phyloP scores from a whole-genome alignment of 1,140 invertebrate genomes.

The Hypsibius dujardini region DNA sequence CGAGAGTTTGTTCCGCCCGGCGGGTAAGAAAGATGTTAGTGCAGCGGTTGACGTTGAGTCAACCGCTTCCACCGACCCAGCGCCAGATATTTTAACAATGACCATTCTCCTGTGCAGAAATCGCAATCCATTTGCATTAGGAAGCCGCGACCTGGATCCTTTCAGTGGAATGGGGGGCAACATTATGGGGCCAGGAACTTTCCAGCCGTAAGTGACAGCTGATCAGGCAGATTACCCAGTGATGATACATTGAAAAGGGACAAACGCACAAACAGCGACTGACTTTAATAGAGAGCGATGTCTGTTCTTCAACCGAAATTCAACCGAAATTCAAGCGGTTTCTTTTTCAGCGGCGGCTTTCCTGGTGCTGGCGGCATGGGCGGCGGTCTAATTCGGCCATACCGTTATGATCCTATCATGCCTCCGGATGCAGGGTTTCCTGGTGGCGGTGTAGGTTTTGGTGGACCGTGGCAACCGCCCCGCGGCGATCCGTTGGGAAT shows the following conservation, averaged over 20 bases:
- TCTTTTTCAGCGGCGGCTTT: not conserved
- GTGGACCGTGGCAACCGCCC: not conserved
- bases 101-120: not conserved
- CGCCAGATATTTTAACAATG: not conserved
- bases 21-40: too few species aligned
- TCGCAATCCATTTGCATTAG: not conserved
- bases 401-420: not conserved
- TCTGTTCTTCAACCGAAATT: too few species aligned
- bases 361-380: not conserved
- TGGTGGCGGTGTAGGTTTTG: too few species aligned
- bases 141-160: slow-evolving; percentile 15
- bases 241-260: too few species aligned
- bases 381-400: not conserved
- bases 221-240: too few species aligned
- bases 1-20: not conserved
- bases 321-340: not conserved
- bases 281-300: too few species aligned
- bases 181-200: not conserved
- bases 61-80: too few species aligned
- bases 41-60: too few species aligned
- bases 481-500: not conserved
- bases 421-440: not conserved
- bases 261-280: too few species aligned
- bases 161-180: slow-evolving; percentile 3
- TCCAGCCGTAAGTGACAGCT: not conserved